A percentile compares a stretch with the other conserved stretches of the same genome.
Conservation (phyloP, 2,113 vertebrate species). For the Semnornis frantzii region DNA sequence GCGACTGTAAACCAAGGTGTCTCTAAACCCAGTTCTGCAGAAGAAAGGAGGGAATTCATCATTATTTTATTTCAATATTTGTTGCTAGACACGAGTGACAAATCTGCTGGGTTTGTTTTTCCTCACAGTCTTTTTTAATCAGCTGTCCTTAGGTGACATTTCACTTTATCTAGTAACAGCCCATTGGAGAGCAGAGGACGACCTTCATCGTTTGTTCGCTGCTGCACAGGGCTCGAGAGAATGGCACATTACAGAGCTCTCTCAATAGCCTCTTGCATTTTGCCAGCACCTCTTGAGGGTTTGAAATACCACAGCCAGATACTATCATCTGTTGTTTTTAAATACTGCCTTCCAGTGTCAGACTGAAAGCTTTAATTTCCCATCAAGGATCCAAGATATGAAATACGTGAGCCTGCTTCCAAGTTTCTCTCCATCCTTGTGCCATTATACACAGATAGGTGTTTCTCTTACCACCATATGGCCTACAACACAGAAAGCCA, state of each 20-base stretch:
- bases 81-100: conserved; percentile 5
- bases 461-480: conserved; percentile 37
- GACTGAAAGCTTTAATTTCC: conserved; percentile 58
- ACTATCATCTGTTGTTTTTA: conserved; percentile 67
- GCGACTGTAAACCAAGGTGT: not conserved
- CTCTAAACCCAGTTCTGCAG: not conserved
- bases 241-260: not conserved
- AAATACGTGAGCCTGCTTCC: conserved; percentile 9
- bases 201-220: conserved; percentile 55
- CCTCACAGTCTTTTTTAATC: conserved; percentile 39
- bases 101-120: conserved; percentile 35
- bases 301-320: conserved; percentile 49
- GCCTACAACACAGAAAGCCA: not conserved
- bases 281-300: conserved; percentile 36
- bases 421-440: conserved; percentile 4
- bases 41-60: not conserved
- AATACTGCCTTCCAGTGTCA: conserved; percentile 56
- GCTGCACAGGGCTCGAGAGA: conserved; percentile 35
- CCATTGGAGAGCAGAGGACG: conserved; percentile 39
- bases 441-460: conserved; percentile 31
- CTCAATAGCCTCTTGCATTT: conserved; percentile 56
- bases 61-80: conserved; percentile 44
- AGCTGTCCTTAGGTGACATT: conserved; percentile 67
- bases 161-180: conserved; percentile 56
- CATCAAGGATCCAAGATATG: conserved; percentile 42